Conservation (phyloP, 2,113 vertebrate genomes). For the Entomyzon cyanotis region DNA sequence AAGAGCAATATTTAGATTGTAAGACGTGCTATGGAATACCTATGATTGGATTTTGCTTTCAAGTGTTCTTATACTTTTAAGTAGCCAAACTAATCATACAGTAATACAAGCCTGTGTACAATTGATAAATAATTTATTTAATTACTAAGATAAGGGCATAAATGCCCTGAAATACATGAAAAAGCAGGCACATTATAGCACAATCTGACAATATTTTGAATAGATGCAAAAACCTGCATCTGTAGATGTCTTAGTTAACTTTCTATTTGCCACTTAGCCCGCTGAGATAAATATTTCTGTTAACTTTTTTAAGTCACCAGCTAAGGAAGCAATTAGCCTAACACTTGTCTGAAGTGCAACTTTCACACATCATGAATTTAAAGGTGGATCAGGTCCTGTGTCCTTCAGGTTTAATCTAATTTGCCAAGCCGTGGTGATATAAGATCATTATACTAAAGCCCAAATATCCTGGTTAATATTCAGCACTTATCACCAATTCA, state of each 20-base stretch:
- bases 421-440: background rate
- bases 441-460: constrained; percentile 14
- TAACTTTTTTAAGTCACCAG: constrained; percentile 67
- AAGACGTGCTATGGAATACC: constrained; percentile 79
- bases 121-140: constrained; percentile 78
- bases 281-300: constrained; percentile 47
- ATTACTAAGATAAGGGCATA: constrained; percentile 44
- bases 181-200: background rate
- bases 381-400: constrained; percentile 21
- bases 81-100: constrained; percentile 69
- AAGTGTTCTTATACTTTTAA: constrained; percentile 71
- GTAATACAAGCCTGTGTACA: constrained; percentile 74
- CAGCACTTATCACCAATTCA: background rate
- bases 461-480: constrained; percentile 18
- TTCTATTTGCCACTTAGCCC: constrained; percentile 26
- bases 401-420: constrained; percentile 62
- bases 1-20: constrained; percentile 88
- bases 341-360: constrained; percentile 52
- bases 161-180: background rate
- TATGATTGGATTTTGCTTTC: constrained; percentile 77
- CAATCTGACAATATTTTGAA: background rate
- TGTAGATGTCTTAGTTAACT: background rate
- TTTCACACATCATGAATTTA: constrained; percentile 66
- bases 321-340: constrained; percentile 67
- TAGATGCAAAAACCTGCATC: background rate